Conservation (phyloP, 1,140 invertebrate species). For the Scaptomyza montana region DNA sequence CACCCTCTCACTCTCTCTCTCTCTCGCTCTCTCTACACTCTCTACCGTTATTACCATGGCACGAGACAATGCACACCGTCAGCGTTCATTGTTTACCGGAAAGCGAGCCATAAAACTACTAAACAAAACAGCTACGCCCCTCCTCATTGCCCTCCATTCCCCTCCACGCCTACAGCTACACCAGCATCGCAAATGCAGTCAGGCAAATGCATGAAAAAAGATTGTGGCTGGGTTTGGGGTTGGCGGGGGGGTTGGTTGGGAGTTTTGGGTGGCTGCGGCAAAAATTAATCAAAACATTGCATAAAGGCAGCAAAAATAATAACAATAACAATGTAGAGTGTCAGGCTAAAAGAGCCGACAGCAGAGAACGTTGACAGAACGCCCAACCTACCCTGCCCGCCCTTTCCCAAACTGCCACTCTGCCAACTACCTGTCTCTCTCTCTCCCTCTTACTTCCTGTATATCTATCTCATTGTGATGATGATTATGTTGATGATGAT, state of each 20-base stretch:
- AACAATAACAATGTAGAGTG: constrained; percentile 80
- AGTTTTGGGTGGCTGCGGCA: constrained; percentile 49
- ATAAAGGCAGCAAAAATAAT: constrained; percentile 82
- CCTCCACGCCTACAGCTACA: constrained; percentile 16
- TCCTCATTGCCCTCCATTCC: constrained; percentile 12
- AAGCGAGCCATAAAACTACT: constrained; percentile 78
- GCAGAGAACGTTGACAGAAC: constrained; percentile 54
- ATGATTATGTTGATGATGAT: constrained; percentile 54
- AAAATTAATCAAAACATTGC: constrained; percentile 82
- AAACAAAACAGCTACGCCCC: constrained; percentile 70
- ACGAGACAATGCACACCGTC: constrained; percentile 74
- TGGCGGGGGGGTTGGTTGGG: background rate
- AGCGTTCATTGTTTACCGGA: constrained; percentile 72
- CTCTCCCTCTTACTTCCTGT: background rate
- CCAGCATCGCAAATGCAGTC: constrained; percentile 46
- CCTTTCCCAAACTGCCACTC: background rate
- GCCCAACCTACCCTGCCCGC: constrained; percentile 21
- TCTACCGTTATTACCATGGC: constrained; percentile 53
- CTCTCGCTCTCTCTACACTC: background rate
- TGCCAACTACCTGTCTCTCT: background rate
- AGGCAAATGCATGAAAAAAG: constrained; percentile 57
- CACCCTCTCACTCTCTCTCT: background rate
- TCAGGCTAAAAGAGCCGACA: constrained; percentile 75
- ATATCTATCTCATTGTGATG: background rate
- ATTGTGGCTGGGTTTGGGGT: background rate